A percentile compares a stretch with the other conserved stretches of the same genome.
Conservation (phyloP, 2,113 vertebrate species). For the Cacatua alba region DNA sequence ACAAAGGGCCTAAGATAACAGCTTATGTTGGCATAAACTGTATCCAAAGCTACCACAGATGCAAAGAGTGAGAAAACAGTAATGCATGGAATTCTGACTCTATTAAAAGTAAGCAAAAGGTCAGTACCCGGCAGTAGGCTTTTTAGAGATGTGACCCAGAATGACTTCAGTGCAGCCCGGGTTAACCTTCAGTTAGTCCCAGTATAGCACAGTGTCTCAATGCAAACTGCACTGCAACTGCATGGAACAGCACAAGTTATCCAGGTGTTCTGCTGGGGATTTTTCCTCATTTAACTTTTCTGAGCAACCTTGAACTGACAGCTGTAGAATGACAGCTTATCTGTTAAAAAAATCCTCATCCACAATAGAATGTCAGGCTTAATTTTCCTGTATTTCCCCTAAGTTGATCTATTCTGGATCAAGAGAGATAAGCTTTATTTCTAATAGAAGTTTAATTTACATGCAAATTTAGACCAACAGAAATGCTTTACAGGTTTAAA, state of each 20-base stretch:
- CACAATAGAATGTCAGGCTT: neutral
- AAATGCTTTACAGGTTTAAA: neutral
- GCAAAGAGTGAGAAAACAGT: conserved; percentile 17
- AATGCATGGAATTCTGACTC: neutral
- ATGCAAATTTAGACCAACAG: neutral
- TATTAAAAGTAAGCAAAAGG: conserved; percentile 53
- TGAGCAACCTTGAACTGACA: neutral
- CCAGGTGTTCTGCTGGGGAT: rapidly evolving
- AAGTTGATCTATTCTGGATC: neutral
- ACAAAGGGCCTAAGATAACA: neutral
- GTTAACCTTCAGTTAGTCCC: neutral
- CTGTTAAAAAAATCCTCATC: neutral
- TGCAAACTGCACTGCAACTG: neutral
- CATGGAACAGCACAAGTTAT: neutral
- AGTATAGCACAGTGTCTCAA: conserved; percentile 26
- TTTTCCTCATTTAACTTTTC: neutral
- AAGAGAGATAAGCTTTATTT: neutral
- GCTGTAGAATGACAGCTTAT: neutral
- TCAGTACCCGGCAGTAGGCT: neutral
- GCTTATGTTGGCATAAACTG: neutral
- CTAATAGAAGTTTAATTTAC: neutral
- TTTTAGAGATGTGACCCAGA: conserved; percentile 43
- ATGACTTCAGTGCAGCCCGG: neutral
- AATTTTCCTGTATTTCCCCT: neutral
- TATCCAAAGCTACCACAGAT: neutral